Evolutionary conservation across 2,888 invertebrate species (phyloP).

Genomic region (Scaptomyza flava): DNA sequence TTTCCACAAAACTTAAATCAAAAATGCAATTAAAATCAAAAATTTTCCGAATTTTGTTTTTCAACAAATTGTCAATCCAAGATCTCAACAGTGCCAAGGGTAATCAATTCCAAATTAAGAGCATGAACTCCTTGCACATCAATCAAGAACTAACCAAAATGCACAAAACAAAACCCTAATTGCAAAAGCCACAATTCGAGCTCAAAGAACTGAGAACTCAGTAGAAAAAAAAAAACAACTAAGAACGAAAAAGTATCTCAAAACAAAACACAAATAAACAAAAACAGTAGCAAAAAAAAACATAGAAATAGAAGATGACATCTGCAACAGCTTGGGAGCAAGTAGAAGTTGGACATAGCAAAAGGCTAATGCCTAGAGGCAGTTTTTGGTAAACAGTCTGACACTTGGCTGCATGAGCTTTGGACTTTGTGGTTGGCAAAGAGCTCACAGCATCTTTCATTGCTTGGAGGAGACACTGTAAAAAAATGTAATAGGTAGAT

Average conservation of each 20-base stretch:
- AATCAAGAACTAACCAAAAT: constrained; percentile 18
- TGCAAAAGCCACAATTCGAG: constrained; percentile 23
- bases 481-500: not conserved
- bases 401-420: constrained; percentile 59
- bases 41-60: not conserved
- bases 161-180: constrained; percentile 15
- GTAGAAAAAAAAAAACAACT: not conserved
- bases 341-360: not conserved
- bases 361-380: constrained; percentile 40
- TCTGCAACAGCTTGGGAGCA: not conserved
- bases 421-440: constrained; percentile 56
- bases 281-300: not conserved
- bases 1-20: no score
- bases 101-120: constrained; percentile 18
- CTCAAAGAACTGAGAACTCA: not conserved
- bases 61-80: not conserved
- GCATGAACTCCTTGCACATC: constrained; percentile 5
- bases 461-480: not conserved
- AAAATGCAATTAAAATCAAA: not conserved
- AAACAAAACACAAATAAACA: constrained; percentile 5
- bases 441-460: not conserved
- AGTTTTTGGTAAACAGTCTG: constrained; percentile 56
- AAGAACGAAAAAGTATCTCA: not conserved
- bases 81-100: not conserved
- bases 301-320: not conserved